Conservation (phyloP, 2,888 invertebrate genomes). For the Schrankia costaestrigalis region DNA sequence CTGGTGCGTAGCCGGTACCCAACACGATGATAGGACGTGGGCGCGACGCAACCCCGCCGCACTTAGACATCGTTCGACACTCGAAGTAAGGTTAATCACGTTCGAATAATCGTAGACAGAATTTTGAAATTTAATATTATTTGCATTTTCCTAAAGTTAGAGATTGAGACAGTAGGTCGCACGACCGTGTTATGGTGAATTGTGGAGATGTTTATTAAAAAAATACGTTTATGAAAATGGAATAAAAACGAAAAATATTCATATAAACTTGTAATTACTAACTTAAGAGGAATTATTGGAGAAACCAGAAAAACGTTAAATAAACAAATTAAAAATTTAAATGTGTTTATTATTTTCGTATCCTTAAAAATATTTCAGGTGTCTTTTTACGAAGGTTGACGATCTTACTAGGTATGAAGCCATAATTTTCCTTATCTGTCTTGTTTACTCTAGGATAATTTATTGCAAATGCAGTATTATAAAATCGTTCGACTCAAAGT, state of each 20-base stretch:
- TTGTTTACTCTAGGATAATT: too few species aligned
- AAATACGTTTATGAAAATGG: conserved; percentile 79
- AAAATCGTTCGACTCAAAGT: too few species aligned
- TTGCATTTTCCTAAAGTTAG: conserved; percentile 80
- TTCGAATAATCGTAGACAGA: conserved; percentile 77
- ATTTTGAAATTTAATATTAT: conserved; percentile 77
- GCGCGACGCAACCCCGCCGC: conserved; percentile 36
- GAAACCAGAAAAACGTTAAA: conserved; percentile 79
- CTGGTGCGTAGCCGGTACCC: conserved; percentile 27
- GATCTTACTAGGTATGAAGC: too few species aligned
- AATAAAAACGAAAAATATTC: conserved; percentile 79
- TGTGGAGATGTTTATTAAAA: conserved; percentile 79
- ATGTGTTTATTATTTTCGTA: conserved; percentile 59
- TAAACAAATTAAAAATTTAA: conserved; percentile 78
- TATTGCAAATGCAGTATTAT: too few species aligned
- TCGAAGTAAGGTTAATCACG: conserved; percentile 75
- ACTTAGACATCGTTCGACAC: conserved; percentile 66
- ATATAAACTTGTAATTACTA: conserved; percentile 80
- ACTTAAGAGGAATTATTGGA: conserved; percentile 80
- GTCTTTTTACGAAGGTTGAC: too few species aligned
- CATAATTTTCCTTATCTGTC: too few species aligned
- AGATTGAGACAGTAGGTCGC: conserved; percentile 79
- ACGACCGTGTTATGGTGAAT: conserved; percentile 78
- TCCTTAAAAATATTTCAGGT: too few species aligned
- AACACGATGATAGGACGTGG: too few species aligned